Percentiles rank a stretch among this genome's conserved stretches.
Conservation (phyloP, 2,113 vertebrate species). For the Notothenia coriiceps region DNA sequence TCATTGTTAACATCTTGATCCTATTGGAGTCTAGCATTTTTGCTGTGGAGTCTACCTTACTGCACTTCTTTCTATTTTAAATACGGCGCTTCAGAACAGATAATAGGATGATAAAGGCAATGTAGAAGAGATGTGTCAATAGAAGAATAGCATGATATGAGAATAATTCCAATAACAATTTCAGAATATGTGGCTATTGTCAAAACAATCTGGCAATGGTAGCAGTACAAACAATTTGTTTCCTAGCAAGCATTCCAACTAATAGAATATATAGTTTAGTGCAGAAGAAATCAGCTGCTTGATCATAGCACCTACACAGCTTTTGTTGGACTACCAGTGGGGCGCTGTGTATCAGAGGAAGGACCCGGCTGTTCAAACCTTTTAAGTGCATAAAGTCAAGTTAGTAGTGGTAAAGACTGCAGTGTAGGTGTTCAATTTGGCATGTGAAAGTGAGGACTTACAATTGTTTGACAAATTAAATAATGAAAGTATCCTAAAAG, state of each 20-base stretch:
- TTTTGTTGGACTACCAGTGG: background rate
- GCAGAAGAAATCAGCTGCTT: background rate
- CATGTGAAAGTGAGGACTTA: background rate
- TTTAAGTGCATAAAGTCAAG: background rate
- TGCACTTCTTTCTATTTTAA: background rate
- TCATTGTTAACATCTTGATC: background rate
- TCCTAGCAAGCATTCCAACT: background rate
- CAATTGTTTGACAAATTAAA: background rate
- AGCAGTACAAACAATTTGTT: background rate
- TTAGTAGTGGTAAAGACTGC: background rate
- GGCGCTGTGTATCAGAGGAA: background rate
- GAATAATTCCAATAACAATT: background rate
- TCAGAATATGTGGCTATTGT: too few species aligned
- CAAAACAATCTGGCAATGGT: too few species aligned
- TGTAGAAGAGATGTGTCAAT: background rate
- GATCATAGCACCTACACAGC: background rate
- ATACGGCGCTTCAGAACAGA: background rate
- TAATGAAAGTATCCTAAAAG: background rate
- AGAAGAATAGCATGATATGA: background rate
- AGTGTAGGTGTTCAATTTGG: background rate
- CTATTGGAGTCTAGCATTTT: background rate
- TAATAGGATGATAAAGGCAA: conserved; percentile 4
- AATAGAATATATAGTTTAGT: background rate
- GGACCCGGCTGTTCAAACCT: background rate
- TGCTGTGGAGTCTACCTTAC: background rate